Conservation (phyloP, 2,888 invertebrate genomes). For the Andrena minutula region DNA sequence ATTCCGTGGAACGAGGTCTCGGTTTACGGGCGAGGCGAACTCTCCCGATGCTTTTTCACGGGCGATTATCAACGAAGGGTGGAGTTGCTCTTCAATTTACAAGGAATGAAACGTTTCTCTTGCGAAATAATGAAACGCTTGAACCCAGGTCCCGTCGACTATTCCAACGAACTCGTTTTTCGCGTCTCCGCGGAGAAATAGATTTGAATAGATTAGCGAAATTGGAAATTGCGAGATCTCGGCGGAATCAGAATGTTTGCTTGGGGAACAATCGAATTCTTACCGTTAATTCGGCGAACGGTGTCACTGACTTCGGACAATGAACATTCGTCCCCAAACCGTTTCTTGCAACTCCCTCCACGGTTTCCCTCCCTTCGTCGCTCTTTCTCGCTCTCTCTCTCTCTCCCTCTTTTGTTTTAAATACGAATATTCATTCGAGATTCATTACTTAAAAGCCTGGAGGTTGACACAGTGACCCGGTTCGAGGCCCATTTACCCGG, state of each 20-base stretch:
- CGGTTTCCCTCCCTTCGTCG: background rate
- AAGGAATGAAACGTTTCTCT: background rate
- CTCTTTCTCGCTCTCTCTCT: background rate
- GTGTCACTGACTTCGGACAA: constrained; percentile 50
- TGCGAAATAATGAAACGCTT: background rate
- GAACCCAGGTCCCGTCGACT: background rate
- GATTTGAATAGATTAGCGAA: background rate
- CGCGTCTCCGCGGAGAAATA: background rate
- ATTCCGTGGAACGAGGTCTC: background rate
- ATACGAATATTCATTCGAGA: constrained; percentile 54
- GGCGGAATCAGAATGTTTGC: background rate
- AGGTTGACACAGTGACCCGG: constrained; percentile 67
- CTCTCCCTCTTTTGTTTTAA: constrained; percentile 1
- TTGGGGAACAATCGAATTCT: constrained; percentile 28
- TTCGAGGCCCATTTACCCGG: constrained; percentile 58
- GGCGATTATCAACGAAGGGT: background rate
- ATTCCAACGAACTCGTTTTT: background rate
- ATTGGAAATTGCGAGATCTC: background rate
- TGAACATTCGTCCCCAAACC: constrained; percentile 31
- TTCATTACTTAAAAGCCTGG: constrained; percentile 71
- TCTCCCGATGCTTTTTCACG: background rate
- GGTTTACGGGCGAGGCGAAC: background rate
- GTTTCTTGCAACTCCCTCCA: constrained; percentile 5
- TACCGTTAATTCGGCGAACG: constrained; percentile 37
- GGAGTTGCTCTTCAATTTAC: background rate